These are phyloP conservation scores for Hirtodrosophila alboralis DNA, from an alignment of 2,888 invertebrate genomes.

Conservation along the genomic window DNA sequence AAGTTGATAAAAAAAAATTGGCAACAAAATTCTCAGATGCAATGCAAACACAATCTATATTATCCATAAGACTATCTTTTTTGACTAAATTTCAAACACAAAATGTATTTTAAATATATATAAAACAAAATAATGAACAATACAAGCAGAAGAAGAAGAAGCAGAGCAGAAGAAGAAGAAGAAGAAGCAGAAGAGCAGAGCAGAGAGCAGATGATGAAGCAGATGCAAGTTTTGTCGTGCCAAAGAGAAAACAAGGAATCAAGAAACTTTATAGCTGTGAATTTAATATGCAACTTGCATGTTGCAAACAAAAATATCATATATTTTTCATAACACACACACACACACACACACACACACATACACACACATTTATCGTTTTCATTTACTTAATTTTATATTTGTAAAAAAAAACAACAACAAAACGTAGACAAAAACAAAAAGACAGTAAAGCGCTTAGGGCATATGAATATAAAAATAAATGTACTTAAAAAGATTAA, in stretches of 20 bases:
- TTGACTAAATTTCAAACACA: no score
- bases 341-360: conserved; percentile 11
- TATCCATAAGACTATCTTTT: no score
- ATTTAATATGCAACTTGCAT: conserved; percentile 35
- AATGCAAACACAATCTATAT: conserved; percentile 11
- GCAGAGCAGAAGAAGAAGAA: not conserved
- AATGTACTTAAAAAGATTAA: no score
- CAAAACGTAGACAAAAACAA: conserved; percentile 1
- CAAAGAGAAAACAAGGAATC: not conserved
- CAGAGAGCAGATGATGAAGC: no score
- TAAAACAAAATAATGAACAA: no score
- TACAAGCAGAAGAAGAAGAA: no score
- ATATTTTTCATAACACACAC: conserved; percentile 15
- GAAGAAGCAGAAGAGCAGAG: no score
- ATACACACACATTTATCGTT: conserved; percentile 9
- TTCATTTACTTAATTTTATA: conserved; percentile 6
- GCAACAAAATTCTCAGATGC: conserved; percentile 46
- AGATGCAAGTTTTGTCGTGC: no score
- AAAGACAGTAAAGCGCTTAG: no score
- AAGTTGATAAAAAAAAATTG: conserved; percentile 67
- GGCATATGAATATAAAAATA: no score
- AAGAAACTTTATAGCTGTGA: conserved; percentile 18
- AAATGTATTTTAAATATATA: conserved; percentile 14
- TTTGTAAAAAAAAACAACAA: conserved; percentile 13
- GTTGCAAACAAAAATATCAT: conserved; percentile 30